A percentile compares a stretch with the other conserved stretches of the same genome.
phyloP scores from a whole-genome alignment of 2,888 invertebrate species.

The Agrochola litura region DNA sequence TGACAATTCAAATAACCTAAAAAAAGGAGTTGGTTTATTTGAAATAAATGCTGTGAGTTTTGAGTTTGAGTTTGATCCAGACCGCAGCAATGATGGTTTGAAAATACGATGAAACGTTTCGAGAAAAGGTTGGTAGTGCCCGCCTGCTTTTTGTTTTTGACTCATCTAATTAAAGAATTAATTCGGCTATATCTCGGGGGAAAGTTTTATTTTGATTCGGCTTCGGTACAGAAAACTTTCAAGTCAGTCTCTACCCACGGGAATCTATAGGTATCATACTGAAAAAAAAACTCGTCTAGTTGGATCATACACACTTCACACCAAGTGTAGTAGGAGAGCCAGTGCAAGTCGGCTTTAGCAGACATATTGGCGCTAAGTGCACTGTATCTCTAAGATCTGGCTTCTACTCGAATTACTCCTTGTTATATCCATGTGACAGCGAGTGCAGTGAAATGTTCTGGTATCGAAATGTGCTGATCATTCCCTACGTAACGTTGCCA shows the following conservation, averaged over 20 bases:
- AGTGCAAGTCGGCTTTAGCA: no score
- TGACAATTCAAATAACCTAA: no score
- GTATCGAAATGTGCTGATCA: slow-evolving; percentile 23
- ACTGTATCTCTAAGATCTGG: neutral
- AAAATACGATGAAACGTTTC: no score
- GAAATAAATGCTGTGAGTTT: no score
- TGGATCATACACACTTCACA: neutral
- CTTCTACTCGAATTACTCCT: slow-evolving; percentile 19
- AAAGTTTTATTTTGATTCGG: neutral
- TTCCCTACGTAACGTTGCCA: neutral
- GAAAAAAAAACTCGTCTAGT: neutral
- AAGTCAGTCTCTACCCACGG: neutral
- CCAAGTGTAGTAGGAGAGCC: neutral
- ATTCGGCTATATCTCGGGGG: neutral
- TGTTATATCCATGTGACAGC: neutral
- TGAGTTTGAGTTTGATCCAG: no score
- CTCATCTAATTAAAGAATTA: neutral
- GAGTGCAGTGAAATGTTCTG: slow-evolving; percentile 21
- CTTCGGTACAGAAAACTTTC: neutral
- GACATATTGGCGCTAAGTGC: neutral
- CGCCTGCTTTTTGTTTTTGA: no score
- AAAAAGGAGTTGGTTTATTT: no score
- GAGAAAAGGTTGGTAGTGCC: no score
- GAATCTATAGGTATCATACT: neutral
- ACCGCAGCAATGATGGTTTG: no score